Percentiles rank a stretch among this genome's conserved stretches.
Conservation (phyloP, 2,888 invertebrate species). For the Dexiosoma caninum region DNA sequence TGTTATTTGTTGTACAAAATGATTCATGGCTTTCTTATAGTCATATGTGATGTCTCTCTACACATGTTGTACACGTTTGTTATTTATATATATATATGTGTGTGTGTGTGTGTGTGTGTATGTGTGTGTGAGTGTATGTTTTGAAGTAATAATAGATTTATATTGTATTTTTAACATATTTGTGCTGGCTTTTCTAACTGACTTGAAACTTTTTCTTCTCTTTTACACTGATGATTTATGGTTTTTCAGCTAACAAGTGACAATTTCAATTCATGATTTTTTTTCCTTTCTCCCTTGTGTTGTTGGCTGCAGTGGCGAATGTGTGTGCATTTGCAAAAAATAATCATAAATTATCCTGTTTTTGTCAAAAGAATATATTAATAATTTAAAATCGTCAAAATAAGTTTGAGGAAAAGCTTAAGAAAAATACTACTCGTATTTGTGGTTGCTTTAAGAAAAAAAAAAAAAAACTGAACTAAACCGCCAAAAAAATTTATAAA, state of each 20-base stretch:
- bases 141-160: slow-evolving; percentile 56
- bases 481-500: not conserved
- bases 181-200: slow-evolving; percentile 46
- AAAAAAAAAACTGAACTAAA: no score
- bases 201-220: slow-evolving; percentile 48
- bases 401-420: slow-evolving; percentile 13
- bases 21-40: slow-evolving; percentile 60
- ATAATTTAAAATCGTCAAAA: slow-evolving; percentile 54
- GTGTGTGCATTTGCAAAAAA: slow-evolving; percentile 49
- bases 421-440: not conserved
- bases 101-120: not conserved
- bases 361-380: slow-evolving; percentile 60
- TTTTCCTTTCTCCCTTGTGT: not conserved
- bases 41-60: slow-evolving; percentile 56
- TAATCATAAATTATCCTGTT: slow-evolving; percentile 67
- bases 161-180: slow-evolving; percentile 45
- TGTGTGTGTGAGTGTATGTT: not conserved
- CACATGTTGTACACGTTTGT: slow-evolving; percentile 43
- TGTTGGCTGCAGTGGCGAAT: not conserved
- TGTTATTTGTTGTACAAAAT: slow-evolving; percentile 40
- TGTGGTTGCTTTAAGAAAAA: not conserved
- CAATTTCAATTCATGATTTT: slow-evolving; percentile 64
- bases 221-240: slow-evolving; percentile 62
- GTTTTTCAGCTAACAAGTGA: slow-evolving; percentile 59
- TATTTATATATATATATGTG: not conserved